phyloP scores from a whole-genome alignment of 2,888 invertebrate genomes.

The Tanypteryx hageni region DNA sequence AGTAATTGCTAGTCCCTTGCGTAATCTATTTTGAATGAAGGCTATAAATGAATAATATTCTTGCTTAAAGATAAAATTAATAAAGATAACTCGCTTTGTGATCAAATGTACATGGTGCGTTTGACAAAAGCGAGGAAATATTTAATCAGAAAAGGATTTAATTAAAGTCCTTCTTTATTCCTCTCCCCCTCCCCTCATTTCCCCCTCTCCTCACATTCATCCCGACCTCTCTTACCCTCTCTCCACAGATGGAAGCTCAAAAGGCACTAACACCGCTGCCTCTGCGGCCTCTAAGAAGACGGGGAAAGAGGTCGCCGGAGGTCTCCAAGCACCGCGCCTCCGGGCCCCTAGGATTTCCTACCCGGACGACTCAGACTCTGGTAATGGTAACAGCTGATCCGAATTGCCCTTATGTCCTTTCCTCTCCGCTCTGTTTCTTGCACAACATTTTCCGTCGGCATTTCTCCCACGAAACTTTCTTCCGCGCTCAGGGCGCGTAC shows the following conservation, averaged over 20 bases:
- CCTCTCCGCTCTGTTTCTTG: neutral
- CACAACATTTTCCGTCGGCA: constrained; percentile 65
- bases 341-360: constrained; percentile 74
- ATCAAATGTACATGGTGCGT: too few species aligned
- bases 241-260: constrained; percentile 38
- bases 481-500: too few species aligned
- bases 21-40: too few species aligned
- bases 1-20: too few species aligned
- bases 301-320: constrained; percentile 3
- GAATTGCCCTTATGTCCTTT: too few species aligned
- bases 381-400: neutral
- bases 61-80: too few species aligned
- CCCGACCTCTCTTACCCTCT: neutral
- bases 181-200: too few species aligned
- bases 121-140: too few species aligned
- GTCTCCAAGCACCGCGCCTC: constrained; percentile 69
- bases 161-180: too few species aligned
- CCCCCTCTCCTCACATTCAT: neutral
- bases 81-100: too few species aligned
- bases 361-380: constrained; percentile 72
- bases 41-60: too few species aligned
- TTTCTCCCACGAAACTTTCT: constrained; percentile 41
- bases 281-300: constrained; percentile 46
- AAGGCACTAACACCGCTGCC: constrained; percentile 9
- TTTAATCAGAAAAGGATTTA: too few species aligned